Conservation (phyloP, 2,888 invertebrate species). For the Argynnis bischoffii region DNA sequence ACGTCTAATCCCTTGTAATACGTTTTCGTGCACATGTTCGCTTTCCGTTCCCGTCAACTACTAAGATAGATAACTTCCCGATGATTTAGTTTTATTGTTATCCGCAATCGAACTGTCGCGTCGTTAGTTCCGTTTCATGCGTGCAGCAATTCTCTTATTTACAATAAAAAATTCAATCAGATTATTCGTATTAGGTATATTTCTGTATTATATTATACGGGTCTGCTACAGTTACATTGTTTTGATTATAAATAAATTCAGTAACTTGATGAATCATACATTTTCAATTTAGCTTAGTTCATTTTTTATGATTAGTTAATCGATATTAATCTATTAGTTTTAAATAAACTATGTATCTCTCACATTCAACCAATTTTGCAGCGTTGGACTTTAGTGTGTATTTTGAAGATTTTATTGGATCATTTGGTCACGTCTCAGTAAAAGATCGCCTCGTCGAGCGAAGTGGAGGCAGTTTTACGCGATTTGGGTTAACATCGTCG, state of each 20-base stretch:
- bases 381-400: conserved; percentile 52
- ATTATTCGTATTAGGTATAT: background rate
- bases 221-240: too few species aligned
- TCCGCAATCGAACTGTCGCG: conserved; percentile 70
- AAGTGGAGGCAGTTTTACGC: conserved; percentile 61
- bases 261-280: too few species aligned
- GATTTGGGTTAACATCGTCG: conserved; percentile 67
- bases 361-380: conserved; percentile 55
- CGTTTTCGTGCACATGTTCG: conserved; percentile 67
- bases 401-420: conserved; percentile 70
- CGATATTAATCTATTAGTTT: background rate
- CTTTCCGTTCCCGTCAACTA: conserved; percentile 61
- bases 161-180: background rate
- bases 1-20: conserved; percentile 68
- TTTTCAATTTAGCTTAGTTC: too few species aligned
- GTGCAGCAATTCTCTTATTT: conserved; percentile 37
- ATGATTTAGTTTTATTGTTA: conserved; percentile 82
- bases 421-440: conserved; percentile 70
- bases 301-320: background rate
- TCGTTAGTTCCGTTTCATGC: conserved; percentile 42
- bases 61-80: conserved; percentile 80
- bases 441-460: conserved; percentile 63
- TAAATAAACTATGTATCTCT: background rate
- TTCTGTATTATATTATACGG: too few species aligned
- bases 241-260: too few species aligned